phyloP scores from a whole-genome alignment of 2,113 vertebrate species.

The Bothrops jararaca region DNA sequence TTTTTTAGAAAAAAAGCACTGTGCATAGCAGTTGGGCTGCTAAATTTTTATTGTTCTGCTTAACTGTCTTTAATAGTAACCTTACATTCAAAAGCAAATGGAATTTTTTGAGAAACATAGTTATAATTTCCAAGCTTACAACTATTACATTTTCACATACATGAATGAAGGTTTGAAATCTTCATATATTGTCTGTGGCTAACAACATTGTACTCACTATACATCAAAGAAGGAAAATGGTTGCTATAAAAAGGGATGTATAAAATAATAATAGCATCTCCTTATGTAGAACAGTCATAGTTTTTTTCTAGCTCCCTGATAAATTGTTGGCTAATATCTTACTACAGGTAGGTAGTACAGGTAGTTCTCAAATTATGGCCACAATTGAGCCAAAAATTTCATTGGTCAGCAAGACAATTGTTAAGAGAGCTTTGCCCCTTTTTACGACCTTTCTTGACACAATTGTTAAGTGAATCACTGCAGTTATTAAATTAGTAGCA shows the following conservation, averaged over 20 bases:
- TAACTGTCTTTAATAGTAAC: background rate
- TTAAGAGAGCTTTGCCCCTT: too few species aligned
- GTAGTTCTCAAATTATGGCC: background rate
- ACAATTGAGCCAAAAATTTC: background rate
- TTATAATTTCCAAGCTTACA: background rate
- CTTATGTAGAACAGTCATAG: background rate
- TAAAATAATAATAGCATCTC: background rate
- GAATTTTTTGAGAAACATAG: background rate
- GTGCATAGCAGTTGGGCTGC: background rate
- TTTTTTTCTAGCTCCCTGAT: background rate
- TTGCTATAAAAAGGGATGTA: background rate
- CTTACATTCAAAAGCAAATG: background rate
- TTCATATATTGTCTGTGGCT: background rate
- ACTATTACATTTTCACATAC: background rate
- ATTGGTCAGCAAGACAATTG: background rate
- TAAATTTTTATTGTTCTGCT: background rate
- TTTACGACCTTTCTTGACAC: too few species aligned
- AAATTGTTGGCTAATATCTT: background rate
- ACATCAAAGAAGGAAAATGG: background rate
- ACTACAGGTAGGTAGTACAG: background rate
- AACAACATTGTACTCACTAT: background rate
- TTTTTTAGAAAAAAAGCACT: too few species aligned
- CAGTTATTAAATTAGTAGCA: too few species aligned
- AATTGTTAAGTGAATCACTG: too few species aligned
- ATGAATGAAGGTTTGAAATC: too few species aligned